Percentiles rank a stretch among this genome's conserved stretches.
Evolutionary conservation across 2,888 invertebrate genomes (phyloP).

Genomic region (Anorthoa munda): DNA sequence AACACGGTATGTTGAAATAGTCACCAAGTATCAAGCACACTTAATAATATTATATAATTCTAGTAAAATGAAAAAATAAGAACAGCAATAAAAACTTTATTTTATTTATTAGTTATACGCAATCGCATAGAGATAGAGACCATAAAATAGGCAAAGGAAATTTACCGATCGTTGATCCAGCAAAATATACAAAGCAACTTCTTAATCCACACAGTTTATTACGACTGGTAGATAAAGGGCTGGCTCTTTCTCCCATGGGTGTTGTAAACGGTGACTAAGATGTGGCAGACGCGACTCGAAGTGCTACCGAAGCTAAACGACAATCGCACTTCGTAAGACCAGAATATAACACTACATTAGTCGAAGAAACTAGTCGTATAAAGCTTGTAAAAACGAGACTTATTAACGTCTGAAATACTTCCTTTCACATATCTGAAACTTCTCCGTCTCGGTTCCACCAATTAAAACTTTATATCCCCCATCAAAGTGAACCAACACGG

Average conservation of each 20-base stretch:
- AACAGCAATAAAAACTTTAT: no score
- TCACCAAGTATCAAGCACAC: no score
- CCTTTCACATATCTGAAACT: conserved; percentile 1
- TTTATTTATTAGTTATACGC: background rate
- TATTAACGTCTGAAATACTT: background rate
- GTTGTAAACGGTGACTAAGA: conserved; percentile 21
- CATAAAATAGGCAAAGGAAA: background rate
- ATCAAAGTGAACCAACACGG: conserved; percentile 27
- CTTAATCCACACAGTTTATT: conserved; percentile 3
- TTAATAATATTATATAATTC: no score
- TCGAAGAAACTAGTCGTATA: background rate
- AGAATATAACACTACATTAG: background rate
- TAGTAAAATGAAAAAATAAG: no score
- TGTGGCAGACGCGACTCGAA: conserved; percentile 18
- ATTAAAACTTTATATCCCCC: conserved; percentile 45
- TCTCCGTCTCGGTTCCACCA: conserved; percentile 4
- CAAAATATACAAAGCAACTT: conserved; percentile 8
- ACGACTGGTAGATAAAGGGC: background rate
- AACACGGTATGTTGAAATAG: no score
- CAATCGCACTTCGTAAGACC: conserved; percentile 6
- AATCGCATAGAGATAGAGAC: no score
- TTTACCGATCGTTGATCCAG: background rate
- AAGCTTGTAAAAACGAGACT: conserved; percentile 3
- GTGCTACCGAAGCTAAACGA: conserved; percentile 8
- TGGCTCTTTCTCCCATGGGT: conserved; percentile 28